phyloP scores from a whole-genome alignment of 2,888 invertebrate genomes.

The Pasiphila rectangulata region DNA sequence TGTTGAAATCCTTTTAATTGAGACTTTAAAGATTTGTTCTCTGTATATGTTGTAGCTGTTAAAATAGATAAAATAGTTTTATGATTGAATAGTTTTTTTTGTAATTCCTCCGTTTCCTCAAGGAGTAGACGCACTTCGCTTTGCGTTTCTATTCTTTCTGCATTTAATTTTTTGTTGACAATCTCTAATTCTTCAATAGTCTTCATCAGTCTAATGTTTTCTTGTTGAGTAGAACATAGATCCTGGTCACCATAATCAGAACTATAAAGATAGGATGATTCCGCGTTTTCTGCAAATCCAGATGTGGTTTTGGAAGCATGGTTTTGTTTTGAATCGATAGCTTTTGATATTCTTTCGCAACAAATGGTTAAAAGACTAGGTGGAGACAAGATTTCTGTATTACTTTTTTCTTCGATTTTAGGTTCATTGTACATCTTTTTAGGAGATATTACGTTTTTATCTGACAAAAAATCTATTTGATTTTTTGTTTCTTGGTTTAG shows the following conservation, averaged over 20 bases:
- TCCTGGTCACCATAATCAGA: conserved; percentile 40
- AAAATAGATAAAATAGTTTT: conserved; percentile 67
- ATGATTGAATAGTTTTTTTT: conserved; percentile 65
- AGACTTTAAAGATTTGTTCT: conserved; percentile 65
- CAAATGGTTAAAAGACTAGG: conserved; percentile 62
- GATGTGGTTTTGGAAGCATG: conserved; percentile 36
- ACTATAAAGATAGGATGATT: conserved; percentile 34
- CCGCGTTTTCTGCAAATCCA: conserved; percentile 27
- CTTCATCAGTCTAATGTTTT: conserved; percentile 46
- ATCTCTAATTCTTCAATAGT: conserved; percentile 43
- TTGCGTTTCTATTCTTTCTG: conserved; percentile 53
- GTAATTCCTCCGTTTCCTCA: conserved; percentile 56
- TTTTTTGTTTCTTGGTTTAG: conserved; percentile 20
- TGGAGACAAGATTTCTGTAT: conserved; percentile 43
- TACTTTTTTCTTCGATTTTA: conserved; percentile 14
- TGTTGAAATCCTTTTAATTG: conserved; percentile 67
- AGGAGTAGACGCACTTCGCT: conserved; percentile 56
- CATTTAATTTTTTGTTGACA: conserved; percentile 46
- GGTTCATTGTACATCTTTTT: neutral
- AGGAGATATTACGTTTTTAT: conserved; percentile 1
- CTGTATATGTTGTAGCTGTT: conserved; percentile 69
- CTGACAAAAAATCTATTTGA: conserved; percentile 17
- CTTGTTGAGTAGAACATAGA: conserved; percentile 35
- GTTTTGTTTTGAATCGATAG: conserved; percentile 44
- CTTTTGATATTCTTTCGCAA: conserved; percentile 54